phyloP scores from a whole-genome alignment of 2,113 vertebrate genomes.

The Chaetodon trifascialis region DNA sequence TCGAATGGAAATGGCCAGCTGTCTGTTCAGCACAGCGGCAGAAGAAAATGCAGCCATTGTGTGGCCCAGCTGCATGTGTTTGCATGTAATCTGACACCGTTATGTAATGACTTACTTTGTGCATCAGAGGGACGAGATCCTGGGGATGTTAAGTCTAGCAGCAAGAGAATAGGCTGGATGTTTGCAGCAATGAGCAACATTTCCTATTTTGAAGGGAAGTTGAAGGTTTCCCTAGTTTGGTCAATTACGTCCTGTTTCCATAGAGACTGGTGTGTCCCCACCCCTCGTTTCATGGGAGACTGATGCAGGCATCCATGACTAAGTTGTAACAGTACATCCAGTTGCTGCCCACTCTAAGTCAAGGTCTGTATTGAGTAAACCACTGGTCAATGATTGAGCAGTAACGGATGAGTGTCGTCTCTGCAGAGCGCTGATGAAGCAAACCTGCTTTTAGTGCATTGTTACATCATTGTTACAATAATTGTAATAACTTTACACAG shows the following conservation, averaged over 20 bases:
- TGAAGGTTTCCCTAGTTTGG: conserved; percentile 35
- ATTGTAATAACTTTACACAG: not conserved
- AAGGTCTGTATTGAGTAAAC: conserved; percentile 6
- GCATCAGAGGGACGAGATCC: not conserved
- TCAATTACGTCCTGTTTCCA: conserved; percentile 58
- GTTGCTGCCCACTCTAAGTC: conserved; percentile 17
- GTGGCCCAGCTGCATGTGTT: conserved; percentile 37
- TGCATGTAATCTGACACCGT: conserved; percentile 64
- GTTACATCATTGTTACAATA: not conserved
- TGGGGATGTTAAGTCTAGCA: conserved; percentile 48
- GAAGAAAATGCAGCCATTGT: conserved; percentile 53
- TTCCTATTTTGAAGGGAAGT: conserved; percentile 53
- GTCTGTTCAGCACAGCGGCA: conserved; percentile 27
- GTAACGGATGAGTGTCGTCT: not conserved
- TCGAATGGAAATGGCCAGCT: conserved; percentile 5
- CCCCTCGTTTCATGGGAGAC: conserved; percentile 14
- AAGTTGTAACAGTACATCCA: conserved; percentile 21
- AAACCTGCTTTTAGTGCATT: conserved; percentile 1
- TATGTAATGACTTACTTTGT: conserved; percentile 33
- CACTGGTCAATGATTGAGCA: conserved; percentile 12
- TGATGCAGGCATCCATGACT: conserved; percentile 57
- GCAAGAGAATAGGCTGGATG: conserved; percentile 18
- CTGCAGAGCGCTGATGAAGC: not conserved
- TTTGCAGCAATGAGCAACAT: conserved; percentile 25
- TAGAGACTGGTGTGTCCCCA: conserved; percentile 15